Percentiles rank a stretch among this genome's conserved stretches.
Conservation (phyloP, 2,113 vertebrate species). For the Poeciliopsis turrubarensis region DNA sequence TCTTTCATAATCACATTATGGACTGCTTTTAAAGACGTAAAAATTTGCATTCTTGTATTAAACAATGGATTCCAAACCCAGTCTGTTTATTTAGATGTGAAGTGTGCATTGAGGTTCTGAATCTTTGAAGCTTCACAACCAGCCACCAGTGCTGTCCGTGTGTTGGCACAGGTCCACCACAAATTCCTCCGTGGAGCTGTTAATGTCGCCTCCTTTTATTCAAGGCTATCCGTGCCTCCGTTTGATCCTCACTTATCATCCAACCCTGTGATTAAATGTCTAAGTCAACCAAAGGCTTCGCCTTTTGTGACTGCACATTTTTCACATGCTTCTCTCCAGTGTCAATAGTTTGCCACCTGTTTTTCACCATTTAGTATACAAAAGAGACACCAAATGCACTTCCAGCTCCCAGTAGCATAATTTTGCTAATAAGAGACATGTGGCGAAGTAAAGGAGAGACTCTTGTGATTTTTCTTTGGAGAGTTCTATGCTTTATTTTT, state of each 20-base stretch:
- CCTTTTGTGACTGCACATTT: slow-evolving; percentile 79
- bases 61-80: neutral
- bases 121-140: slow-evolving; percentile 20
- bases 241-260: slow-evolving; percentile 75
- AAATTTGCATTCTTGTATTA: neutral
- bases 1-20: neutral
- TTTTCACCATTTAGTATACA: slow-evolving; percentile 75
- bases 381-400: slow-evolving; percentile 41
- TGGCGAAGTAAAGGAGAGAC: too few species aligned
- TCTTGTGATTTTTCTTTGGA: too few species aligned
- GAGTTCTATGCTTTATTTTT: too few species aligned
- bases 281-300: slow-evolving; percentile 68
- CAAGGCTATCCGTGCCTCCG: slow-evolving; percentile 51
- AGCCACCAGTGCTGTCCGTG: slow-evolving; percentile 34
- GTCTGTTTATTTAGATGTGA: slow-evolving; percentile 3
- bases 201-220: slow-evolving; percentile 56
- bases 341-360: slow-evolving; percentile 80
- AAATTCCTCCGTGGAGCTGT: slow-evolving; percentile 59
- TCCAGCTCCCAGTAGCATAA: neutral
- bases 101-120: slow-evolving; percentile 1
- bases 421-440: too few species aligned
- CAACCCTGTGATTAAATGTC: slow-evolving; percentile 74
- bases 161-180: slow-evolving; percentile 46
- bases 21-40: too few species aligned
- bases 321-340: slow-evolving; percentile 75